Evolutionary conservation across 1,140 invertebrate genomes (phyloP).

Genomic region (Micrasema minimum): DNA sequence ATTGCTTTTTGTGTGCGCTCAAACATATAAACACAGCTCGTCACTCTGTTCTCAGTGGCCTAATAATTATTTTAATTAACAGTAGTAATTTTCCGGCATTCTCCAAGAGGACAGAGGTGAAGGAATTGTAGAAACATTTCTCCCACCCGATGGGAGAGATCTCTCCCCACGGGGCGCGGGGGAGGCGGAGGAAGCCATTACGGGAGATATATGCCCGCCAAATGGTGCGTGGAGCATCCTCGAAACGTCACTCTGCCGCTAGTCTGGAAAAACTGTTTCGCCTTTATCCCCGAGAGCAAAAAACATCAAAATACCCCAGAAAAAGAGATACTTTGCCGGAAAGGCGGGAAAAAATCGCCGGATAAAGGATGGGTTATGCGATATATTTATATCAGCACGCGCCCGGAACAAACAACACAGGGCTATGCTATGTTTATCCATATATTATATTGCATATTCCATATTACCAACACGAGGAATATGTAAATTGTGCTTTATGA

Average conservation of each 20-base stretch:
- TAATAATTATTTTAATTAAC: not conserved
- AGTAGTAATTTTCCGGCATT: not conserved
- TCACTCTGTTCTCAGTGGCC: too few relatives aligned
- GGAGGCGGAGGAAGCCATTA: conserved; percentile 44
- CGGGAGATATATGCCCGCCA: conserved; percentile 46
- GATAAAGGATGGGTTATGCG: conserved; percentile 25
- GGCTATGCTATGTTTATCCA: too few relatives aligned
- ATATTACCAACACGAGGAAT: not conserved
- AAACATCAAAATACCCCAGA: conserved; percentile 18
- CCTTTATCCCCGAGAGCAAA: conserved; percentile 15
- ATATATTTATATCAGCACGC: too few relatives aligned
- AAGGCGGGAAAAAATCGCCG: conserved; percentile 17
- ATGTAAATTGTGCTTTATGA: conserved; percentile 30
- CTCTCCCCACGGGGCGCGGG: not conserved
- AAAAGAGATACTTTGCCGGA: conserved; percentile 26
- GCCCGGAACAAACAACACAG: too few relatives aligned
- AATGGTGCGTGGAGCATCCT: conserved; percentile 46
- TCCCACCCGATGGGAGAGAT: not conserved
- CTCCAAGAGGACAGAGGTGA: not conserved
- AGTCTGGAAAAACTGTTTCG: conserved; percentile 29
- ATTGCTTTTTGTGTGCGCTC: too few relatives aligned
- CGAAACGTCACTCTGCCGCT: conserved; percentile 5
- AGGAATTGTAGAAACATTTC: too few relatives aligned
- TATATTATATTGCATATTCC: not conserved
- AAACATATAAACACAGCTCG: too few relatives aligned